These are phyloP conservation scores for Nannospalax galili DNA, from an alignment of 2,113 vertebrate genomes.

Conservation along the genomic window DNA sequence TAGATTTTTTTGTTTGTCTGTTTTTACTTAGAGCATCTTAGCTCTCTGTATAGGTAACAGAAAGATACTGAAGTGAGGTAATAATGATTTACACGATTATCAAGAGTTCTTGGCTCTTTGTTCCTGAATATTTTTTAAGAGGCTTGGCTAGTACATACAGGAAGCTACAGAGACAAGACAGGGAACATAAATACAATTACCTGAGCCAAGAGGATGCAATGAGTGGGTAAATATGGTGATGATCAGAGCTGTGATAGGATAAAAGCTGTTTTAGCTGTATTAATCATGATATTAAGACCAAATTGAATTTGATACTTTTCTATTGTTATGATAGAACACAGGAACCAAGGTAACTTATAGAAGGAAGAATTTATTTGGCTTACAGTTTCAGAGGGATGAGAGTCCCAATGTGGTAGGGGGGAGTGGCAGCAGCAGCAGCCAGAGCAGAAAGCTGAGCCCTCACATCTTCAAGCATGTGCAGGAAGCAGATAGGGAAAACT, in stretches of 20 bases:
- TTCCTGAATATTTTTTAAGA: constrained; percentile 22
- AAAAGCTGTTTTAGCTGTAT: background rate
- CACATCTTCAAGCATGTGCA: too few species aligned
- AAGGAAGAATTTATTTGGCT: too few species aligned
- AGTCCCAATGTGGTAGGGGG: too few species aligned
- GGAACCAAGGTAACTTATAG: too few species aligned
- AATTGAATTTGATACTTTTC: background rate
- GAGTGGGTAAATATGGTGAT: background rate
- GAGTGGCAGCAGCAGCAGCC: too few species aligned
- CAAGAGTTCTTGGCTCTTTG: background rate
- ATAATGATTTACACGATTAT: background rate
- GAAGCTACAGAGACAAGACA: background rate
- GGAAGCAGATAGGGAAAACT: too few species aligned
- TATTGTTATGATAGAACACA: too few species aligned
- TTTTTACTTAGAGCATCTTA: constrained; percentile 27
- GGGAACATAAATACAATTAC: background rate
- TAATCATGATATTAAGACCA: background rate
- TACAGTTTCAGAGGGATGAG: too few species aligned
- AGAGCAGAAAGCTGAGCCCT: too few species aligned
- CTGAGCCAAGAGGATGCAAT: background rate
- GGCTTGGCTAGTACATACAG: background rate
- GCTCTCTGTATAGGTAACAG: background rate
- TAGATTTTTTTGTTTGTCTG: too few species aligned
- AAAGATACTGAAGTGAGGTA: constrained; percentile 9
- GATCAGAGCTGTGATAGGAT: background rate